Conservation (phyloP, 2,888 invertebrate species). For the Drosophila atroscutellata region DNA sequence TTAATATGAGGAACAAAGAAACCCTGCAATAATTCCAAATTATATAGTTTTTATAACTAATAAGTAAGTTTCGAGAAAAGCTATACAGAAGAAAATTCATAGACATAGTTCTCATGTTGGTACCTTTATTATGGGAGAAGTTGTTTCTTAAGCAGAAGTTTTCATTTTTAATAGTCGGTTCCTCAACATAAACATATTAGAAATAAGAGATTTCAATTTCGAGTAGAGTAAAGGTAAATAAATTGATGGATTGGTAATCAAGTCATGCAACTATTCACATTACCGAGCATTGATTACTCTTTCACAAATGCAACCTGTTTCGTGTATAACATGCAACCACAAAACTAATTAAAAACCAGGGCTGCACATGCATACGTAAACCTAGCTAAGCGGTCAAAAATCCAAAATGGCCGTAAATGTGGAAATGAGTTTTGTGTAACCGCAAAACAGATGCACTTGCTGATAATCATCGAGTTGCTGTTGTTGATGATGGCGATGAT, state of each 20-base stretch:
- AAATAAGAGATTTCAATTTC: background rate
- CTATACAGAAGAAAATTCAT: background rate
- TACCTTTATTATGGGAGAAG: background rate
- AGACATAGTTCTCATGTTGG: background rate
- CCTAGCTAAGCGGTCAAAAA: conserved; percentile 19
- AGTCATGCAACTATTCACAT: no score
- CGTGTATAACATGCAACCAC: conserved; percentile 17
- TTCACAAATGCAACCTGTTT: background rate
- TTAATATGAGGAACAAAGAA: background rate
- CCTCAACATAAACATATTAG: background rate
- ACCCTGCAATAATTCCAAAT: background rate
- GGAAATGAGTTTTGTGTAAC: conserved; percentile 69
- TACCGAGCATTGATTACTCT: background rate
- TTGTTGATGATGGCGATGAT: conserved; percentile 8
- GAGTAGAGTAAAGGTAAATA: no score
- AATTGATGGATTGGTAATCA: background rate
- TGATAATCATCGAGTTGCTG: conserved; percentile 13
- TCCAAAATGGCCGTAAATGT: conserved; percentile 59
- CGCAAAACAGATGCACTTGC: conserved; percentile 59
- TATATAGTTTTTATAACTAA: background rate
- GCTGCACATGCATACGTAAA: conserved; percentile 9
- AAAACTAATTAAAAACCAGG: conserved; percentile 45
- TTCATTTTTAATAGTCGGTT: background rate
- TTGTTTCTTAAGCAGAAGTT: background rate
- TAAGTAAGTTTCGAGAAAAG: background rate